These are phyloP conservation scores for Zaprionus gabonicus DNA, from an alignment of 1,140 invertebrate genomes.

Conservation along the genomic window DNA sequence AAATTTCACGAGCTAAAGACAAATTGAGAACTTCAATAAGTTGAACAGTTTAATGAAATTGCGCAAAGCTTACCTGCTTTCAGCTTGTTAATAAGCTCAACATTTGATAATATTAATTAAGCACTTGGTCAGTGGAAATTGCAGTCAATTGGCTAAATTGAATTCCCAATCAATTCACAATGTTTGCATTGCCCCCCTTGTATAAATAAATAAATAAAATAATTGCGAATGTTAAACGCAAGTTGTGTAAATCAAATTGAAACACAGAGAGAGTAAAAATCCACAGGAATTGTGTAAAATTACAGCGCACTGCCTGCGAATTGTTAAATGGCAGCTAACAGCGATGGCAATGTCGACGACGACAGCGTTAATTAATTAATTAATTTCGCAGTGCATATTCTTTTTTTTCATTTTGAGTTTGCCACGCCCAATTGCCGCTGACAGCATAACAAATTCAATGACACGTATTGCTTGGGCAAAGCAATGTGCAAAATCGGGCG, in stretches of 20 bases:
- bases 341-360: constrained; percentile 7
- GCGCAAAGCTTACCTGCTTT: neutral
- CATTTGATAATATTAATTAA: constrained; percentile 23
- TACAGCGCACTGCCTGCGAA: neutral
- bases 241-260: constrained; percentile 32
- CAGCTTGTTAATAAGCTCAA: constrained; percentile 4
- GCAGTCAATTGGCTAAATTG: constrained; percentile 32
- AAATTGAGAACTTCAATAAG: neutral
- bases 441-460: constrained; percentile 78
- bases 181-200: neutral
- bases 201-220: constrained; percentile 6
- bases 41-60: neutral
- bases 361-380: constrained; percentile 59
- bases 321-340: constrained; percentile 36
- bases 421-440: constrained; percentile 32
- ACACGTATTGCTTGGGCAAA: constrained; percentile 57
- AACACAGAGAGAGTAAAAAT: constrained; percentile 11
- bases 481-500: constrained; percentile 43
- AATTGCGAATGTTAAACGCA: constrained; percentile 15
- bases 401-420: constrained; percentile 13
- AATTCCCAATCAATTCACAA: constrained; percentile 31
- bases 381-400: constrained; percentile 58
- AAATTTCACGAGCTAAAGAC: neutral
- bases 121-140: constrained; percentile 18
- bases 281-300: neutral